Conservation (phyloP, 2,113 vertebrate species). For the Muntiacus muntjak region DNA sequence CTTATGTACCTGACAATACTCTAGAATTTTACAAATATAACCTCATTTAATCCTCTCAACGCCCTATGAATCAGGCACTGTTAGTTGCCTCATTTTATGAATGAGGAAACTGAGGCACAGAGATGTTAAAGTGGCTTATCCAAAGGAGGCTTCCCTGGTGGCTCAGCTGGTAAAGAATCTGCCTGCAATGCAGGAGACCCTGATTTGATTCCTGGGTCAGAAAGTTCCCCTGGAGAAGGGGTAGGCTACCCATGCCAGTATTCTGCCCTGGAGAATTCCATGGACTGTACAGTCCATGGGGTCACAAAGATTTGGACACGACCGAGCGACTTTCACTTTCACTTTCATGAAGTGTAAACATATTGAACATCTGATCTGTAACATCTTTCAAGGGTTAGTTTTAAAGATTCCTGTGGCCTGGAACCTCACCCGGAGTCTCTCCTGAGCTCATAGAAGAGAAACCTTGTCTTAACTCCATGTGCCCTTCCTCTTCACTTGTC, state of each 20-base stretch:
- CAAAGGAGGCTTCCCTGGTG: not conserved
- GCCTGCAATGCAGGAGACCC: not conserved
- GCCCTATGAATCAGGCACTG: not conserved
- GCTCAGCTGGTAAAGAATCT: not conserved
- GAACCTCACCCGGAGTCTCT: not conserved
- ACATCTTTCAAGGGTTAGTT: not conserved
- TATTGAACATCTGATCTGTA: not conserved
- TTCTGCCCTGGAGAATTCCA: not conserved
- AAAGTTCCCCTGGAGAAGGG: not conserved
- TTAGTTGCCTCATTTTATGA: not conserved
- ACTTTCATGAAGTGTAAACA: not conserved
- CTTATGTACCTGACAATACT: not conserved
- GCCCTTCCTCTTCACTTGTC: not conserved
- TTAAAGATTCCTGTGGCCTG: not conserved
- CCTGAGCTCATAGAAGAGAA: not conserved
- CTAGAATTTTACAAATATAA: not conserved
- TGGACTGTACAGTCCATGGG: not conserved
- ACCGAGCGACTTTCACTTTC: rapidly evolving
- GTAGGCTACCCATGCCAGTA: not conserved
- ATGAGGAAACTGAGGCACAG: not conserved
- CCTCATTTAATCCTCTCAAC: not conserved
- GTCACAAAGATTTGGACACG: not conserved
- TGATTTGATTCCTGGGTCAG: not conserved
- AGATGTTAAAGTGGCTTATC: not conserved
- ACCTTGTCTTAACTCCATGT: not conserved